Percentiles rank a stretch among this genome's conserved stretches.
These are phyloP conservation scores for Colinus virginianus DNA, from an alignment of 2,113 vertebrate species.

Conservation along the genomic window DNA sequence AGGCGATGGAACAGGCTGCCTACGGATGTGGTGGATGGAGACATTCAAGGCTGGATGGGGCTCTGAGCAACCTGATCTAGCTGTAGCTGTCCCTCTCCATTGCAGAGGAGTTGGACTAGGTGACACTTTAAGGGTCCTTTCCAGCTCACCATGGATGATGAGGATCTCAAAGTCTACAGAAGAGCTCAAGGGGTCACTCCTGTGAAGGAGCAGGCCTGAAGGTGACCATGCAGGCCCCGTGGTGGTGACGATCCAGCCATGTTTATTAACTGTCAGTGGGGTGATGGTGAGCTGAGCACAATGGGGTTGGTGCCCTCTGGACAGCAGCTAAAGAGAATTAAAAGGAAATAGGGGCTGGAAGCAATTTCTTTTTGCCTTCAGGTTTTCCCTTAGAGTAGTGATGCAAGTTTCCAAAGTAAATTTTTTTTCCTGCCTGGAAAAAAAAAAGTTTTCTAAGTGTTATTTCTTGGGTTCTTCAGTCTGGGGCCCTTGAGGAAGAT, in stretches of 20 bases:
- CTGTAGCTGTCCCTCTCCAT: too few species aligned
- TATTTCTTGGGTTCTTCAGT: not conserved
- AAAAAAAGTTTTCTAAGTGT: not conserved
- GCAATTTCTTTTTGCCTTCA: not conserved
- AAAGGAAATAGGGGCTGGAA: not conserved
- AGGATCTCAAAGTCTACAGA: not conserved
- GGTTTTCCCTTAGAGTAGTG: not conserved
- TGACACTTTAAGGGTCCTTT: too few species aligned
- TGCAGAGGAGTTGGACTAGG: too few species aligned
- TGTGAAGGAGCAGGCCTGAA: not conserved
- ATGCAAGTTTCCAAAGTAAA: not conserved
- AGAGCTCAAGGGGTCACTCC: not conserved
- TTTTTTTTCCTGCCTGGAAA: not conserved
- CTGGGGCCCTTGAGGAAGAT: not conserved
- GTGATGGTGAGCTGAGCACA: not conserved
- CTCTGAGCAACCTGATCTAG: too few species aligned
- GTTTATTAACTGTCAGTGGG: not conserved
- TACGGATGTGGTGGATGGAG: too few species aligned
- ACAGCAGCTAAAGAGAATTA: not conserved
- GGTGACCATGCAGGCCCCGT: rapidly evolving
- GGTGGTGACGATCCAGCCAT: not conserved
- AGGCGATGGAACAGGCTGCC: too few species aligned
- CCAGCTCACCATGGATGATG: not conserved
- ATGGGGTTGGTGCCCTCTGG: rapidly evolving
- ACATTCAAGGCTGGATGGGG: too few species aligned